A percentile compares a stretch with the other conserved stretches of the same genome.
Evolutionary conservation across 1,140 invertebrate species (phyloP).

Genomic region (Vanessa atalanta): DNA sequence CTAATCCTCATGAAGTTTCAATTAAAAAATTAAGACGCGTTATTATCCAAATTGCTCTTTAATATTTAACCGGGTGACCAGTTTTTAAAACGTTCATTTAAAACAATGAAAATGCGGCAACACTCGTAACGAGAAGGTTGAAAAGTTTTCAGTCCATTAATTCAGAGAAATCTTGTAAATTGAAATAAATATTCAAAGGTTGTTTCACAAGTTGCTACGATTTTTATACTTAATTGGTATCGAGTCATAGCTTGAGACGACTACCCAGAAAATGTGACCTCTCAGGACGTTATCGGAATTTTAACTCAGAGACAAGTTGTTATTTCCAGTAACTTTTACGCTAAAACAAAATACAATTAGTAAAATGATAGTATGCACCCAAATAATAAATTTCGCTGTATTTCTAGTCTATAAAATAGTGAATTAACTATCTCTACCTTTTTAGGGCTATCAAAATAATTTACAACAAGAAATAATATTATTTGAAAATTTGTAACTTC

Average conservation of each 20-base stretch:
- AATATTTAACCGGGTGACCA: conserved; percentile 5
- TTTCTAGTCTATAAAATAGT: not conserved
- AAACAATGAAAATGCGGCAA: conserved; percentile 27
- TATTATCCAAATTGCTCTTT: conserved; percentile 4
- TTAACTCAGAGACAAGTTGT: not conserved
- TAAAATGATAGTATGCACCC: conserved; percentile 5
- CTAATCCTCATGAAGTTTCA: no score
- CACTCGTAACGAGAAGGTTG: conserved; percentile 14
- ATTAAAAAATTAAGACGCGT: conserved; percentile 5
- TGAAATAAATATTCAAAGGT: conserved; percentile 23
- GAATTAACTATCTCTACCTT: not conserved
- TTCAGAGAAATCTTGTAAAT: conserved; percentile 1
- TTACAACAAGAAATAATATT: not conserved
- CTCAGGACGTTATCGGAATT: not conserved
- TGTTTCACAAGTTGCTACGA: conserved; percentile 1
- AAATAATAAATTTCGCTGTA: not conserved
- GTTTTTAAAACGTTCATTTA: conserved; percentile 16
- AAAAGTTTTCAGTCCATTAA: conserved; percentile 18
- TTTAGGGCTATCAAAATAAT: not conserved
- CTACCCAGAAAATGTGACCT: not conserved
- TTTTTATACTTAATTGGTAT: conserved; percentile 19
- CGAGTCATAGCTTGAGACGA: conserved; percentile 2
- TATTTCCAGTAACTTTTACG: not conserved
- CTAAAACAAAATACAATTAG: not conserved
- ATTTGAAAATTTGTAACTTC: not conserved